phyloP scores from a whole-genome alignment of 1,140 invertebrate genomes.

The Drosophila quadrilineata region DNA sequence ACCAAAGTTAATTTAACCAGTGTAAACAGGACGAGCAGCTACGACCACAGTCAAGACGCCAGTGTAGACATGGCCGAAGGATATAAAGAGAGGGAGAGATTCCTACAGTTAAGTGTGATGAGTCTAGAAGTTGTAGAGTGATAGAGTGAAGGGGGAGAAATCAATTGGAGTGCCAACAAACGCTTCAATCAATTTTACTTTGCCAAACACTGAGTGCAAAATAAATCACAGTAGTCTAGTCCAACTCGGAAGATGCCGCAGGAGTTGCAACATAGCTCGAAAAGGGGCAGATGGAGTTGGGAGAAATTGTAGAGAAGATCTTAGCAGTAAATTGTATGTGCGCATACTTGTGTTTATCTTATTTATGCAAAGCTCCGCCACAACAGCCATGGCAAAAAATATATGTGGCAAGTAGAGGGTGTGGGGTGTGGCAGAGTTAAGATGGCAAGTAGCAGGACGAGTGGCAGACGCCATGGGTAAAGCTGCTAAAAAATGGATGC shows the following conservation, averaged over 20 bases:
- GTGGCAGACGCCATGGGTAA: slow-evolving; percentile 18
- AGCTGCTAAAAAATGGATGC: slow-evolving; percentile 57
- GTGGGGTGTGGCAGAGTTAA: slow-evolving; percentile 1
- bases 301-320: neutral
- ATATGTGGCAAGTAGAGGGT: slow-evolving; percentile 13
- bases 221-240: slow-evolving; percentile 69
- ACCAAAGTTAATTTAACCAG: slow-evolving; percentile 78
- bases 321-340: slow-evolving; percentile 13
- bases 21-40: slow-evolving; percentile 59
- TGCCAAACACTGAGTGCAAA: slow-evolving; percentile 79
- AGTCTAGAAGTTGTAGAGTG: neutral
- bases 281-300: neutral
- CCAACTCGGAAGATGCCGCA: slow-evolving; percentile 32
- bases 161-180: slow-evolving; percentile 75
- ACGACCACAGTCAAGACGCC: slow-evolving; percentile 18
- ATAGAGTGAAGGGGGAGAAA: slow-evolving; percentile 36
- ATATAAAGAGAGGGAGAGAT: neutral
- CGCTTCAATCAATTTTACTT: slow-evolving; percentile 80
- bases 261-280: neutral
- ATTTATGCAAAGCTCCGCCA: slow-evolving; percentile 78
- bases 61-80: slow-evolving; percentile 3
- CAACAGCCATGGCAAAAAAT: slow-evolving; percentile 14
- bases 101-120: too few species aligned
- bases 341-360: slow-evolving; percentile 69
- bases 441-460: slow-evolving; percentile 37